Conservation (phyloP, 2,113 vertebrate species). For the Tragelaphus scriptus region DNA sequence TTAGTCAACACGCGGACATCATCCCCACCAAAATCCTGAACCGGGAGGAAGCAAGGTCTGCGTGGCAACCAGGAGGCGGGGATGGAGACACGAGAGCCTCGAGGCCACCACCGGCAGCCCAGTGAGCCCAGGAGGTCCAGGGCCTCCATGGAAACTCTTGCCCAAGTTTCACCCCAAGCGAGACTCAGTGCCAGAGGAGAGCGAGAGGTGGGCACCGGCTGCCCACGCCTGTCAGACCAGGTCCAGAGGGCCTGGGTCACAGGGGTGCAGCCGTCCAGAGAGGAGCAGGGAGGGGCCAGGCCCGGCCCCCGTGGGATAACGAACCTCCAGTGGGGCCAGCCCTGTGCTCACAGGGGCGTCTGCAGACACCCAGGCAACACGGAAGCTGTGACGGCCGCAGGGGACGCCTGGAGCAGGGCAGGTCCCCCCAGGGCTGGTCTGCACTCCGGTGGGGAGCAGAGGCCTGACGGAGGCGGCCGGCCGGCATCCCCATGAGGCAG, state of each 20-base stretch:
- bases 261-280: background rate
- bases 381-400: fast-evolving
- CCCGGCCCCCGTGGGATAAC: background rate
- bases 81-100: background rate
- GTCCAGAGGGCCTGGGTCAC: background rate
- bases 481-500: background rate
- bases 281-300: background rate
- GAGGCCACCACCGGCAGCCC: background rate
- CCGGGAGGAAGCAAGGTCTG: background rate
- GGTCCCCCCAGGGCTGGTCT: background rate
- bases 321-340: background rate
- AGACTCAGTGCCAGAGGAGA: fast-evolving
- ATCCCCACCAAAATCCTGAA: background rate
- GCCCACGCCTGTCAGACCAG: background rate
- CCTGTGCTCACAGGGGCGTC: background rate
- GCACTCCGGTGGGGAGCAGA: background rate
- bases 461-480: background rate
- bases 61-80: background rate
- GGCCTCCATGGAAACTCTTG: background rate
- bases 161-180: background rate
- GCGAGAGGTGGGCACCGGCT: fast-evolving
- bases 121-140: fast-evolving
- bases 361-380: fast-evolving
- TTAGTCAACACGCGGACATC: constrained; percentile 9
- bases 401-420: background rate